Conservation (phyloP, 2,113 vertebrate species). For the Onychostruthus taczanowskii region DNA sequence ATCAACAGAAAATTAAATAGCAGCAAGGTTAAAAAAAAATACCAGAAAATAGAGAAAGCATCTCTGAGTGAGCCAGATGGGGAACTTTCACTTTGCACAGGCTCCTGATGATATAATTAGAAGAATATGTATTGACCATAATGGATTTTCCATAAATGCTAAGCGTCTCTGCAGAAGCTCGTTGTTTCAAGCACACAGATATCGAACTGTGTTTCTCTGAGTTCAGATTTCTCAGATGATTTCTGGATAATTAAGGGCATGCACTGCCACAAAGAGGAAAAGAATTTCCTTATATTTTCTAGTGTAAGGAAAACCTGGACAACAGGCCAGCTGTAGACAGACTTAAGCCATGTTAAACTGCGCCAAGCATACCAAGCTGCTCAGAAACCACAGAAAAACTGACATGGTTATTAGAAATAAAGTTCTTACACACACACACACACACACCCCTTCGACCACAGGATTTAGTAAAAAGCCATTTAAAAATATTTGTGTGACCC, state of each 20-base stretch:
- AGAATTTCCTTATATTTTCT: not conserved
- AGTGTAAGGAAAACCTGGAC: not conserved
- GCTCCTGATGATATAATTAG: not conserved
- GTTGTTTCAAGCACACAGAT: not conserved
- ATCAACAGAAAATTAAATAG: not conserved
- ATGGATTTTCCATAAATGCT: not conserved
- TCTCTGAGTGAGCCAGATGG: not conserved
- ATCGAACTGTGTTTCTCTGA: not conserved
- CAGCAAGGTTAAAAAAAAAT: not conserved
- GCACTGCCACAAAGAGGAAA: not conserved
- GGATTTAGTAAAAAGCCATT: not conserved
- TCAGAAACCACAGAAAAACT: not conserved
- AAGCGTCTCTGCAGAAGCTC: not conserved
- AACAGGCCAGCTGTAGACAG: not conserved
- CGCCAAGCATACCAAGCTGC: not conserved
- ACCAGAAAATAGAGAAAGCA: not conserved
- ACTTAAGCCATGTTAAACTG: not conserved
- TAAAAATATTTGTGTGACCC: not conserved
- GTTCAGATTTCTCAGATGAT: not conserved
- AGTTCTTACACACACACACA: not conserved
- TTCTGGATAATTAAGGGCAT: not conserved
- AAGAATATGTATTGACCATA: not conserved
- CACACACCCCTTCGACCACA: not conserved
- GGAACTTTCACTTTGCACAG: not conserved
- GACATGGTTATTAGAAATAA: not conserved